Evolutionary conservation across 2,113 vertebrate species (phyloP), one percentile per base, ranked within the genome.

Genomic region (Gasterosteus aculeatus): DNA sequence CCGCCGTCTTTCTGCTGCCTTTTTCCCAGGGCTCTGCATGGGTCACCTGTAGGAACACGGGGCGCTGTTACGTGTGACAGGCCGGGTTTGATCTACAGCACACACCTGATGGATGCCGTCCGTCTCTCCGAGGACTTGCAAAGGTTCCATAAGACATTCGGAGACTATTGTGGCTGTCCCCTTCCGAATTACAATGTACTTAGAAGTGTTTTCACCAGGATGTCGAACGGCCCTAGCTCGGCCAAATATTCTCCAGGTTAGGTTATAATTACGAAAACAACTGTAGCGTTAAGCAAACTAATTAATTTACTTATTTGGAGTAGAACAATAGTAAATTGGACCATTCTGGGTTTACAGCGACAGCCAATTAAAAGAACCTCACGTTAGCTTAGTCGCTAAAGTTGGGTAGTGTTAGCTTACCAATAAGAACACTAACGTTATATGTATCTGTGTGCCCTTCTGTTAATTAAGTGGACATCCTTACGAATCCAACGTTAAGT

Each of bases 21-120:
- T 99, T 99, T 85, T 99, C 98, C 98, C 98, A 99, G 0, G 98
- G 98, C 62, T 99, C 98, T 73, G 95, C 95, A 46, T 99, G 98
- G 0, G 93, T 98, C 80, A 99, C 98, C 98, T 99, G 69, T 2
- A 44, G 44, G 5, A 11, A 61, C 41, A 77, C 14, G 59, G 0
- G 69, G 16, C 33, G 38, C 10, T 0, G 12, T 60, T 7, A 41
- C 26, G 61, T 19, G 18, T 42, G 41, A 3, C 0, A 42, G 9
- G 19, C 19, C 4, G 38, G 1, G 26, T n/a, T 29, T 46, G 16
- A 60, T 12, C 57, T 14, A 56, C 26, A 49, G n/a, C 31, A 11
- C 33, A 26, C 53, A 66, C 14, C 51, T 33, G 8, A 33, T 16
- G 39, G 9, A n/a, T 8, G 3, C 51, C 14, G 12, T 10, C 18